These are phyloP conservation scores for Scaptomyza tumidula DNA, from an alignment of 2,888 invertebrate species.

Conservation along the genomic window DNA sequence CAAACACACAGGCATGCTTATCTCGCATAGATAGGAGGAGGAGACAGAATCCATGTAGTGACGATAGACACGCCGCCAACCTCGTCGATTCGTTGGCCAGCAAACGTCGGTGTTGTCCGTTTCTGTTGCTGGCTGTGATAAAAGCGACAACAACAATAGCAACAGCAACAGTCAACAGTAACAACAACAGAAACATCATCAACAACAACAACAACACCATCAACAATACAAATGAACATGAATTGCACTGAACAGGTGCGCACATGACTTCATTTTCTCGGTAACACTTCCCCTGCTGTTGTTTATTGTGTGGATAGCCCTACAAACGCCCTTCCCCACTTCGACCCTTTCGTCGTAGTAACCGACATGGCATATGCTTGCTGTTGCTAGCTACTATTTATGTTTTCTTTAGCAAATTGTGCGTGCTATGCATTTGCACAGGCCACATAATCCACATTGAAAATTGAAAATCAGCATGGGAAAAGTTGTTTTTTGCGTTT, in stretches of 20 bases:
- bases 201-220: constrained; percentile 40
- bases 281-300: constrained; percentile 56
- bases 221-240: constrained; percentile 79
- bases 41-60: constrained; percentile 56
- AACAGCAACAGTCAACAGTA: constrained; percentile 17
- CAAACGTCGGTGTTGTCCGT: constrained; percentile 59
- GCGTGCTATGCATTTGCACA: constrained; percentile 62
- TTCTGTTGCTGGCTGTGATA: constrained; percentile 47
- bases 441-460: constrained; percentile 18
- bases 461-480: constrained; percentile 48
- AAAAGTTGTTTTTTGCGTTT: constrained; percentile 29
- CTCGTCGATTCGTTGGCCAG: constrained; percentile 50
- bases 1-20: constrained; percentile 19
- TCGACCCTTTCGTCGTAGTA: neutral
- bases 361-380: constrained; percentile 54
- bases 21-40: constrained; percentile 29
- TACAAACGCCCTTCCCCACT: neutral
- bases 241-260: constrained; percentile 78
- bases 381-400: constrained; percentile 64
- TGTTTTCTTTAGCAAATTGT: constrained; percentile 76
- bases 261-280: constrained; percentile 77
- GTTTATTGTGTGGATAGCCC: constrained; percentile 47
- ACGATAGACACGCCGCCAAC: constrained; percentile 73
- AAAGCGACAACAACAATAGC: constrained; percentile 38
- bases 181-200: constrained; percentile 23